Base-by-base conservation (phyloP, 1,140 invertebrate species). In the Neelides sp. region DNA sequence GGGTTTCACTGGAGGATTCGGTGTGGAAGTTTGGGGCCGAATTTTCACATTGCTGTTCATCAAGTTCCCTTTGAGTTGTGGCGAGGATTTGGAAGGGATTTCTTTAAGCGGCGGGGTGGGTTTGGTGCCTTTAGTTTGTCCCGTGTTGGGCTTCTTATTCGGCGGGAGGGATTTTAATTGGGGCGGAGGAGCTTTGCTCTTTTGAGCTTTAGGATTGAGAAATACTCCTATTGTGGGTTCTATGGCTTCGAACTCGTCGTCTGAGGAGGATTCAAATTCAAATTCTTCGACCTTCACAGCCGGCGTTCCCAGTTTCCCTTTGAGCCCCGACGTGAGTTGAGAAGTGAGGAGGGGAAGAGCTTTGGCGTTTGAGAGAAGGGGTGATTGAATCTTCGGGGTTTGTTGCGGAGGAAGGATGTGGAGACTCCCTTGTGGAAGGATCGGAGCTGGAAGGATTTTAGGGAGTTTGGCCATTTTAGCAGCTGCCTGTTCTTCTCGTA, bases 201-300 rank as follows among this genome's bases (percentile, higher is more conserved):
- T 22, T 17, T 49, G 24, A 3, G 20, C 20, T 19, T 19, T 17
- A 4, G 17, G 20, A 43, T 22, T 48, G 12, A 39, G 43, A 17
- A 45, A 36, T 36, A 59, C 52, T 20, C 50, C 42, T 24, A 59
- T 59, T 5, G 51, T 59, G 8, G 58, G 58, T 30, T 60, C 52
- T 42, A 60, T 54, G 12, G 55, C 19, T 50, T 60, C 58, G 45
- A 60, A 60, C 22, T 60, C 58, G 35, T 44, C 43, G 27, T 57
- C 54, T 46, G 54, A 52, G 3, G 54, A 57, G 36, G 51, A 54
- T 22, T 57, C 55, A 26, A 57, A 8, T n/a, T 60, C 54, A 39
- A 54, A 52, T 4, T 48, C n/a, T n/a, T n/a, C n/a, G n/a, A n/a
- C n/a, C n/a, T n/a, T 36, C 35, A 51, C 36, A 39, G 28, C 46